phyloP scores from a whole-genome alignment of 2,888 invertebrate genomes.

The Trissolcus japonicus region DNA sequence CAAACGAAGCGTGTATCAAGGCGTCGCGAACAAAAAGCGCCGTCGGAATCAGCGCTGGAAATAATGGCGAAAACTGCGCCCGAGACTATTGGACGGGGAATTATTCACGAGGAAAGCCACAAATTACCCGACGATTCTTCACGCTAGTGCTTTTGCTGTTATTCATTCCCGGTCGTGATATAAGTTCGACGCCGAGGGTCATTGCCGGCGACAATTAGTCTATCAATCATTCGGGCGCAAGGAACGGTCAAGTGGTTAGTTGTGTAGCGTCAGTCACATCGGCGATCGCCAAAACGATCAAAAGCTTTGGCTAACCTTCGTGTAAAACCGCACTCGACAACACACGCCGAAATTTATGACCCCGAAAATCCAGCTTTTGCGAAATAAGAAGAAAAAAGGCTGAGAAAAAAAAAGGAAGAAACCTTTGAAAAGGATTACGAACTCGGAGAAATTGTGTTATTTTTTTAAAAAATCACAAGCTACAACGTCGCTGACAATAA shows the following conservation, averaged over 20 bases:
- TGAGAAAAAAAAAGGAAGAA: not conserved
- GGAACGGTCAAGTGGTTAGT: slow-evolving; percentile 75
- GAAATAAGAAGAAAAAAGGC: slow-evolving; percentile 13
- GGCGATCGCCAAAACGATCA: slow-evolving; percentile 69
- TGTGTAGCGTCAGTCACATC: slow-evolving; percentile 75
- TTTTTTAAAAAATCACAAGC: slow-evolving; percentile 1
- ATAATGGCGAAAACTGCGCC: slow-evolving; percentile 22
- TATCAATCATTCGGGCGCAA: slow-evolving; percentile 70
- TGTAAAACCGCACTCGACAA: slow-evolving; percentile 68
- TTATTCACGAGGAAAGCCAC: slow-evolving; percentile 54
- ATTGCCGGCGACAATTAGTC: slow-evolving; percentile 69
- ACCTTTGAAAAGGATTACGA: slow-evolving; percentile 6
- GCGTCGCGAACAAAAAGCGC: slow-evolving; percentile 16
- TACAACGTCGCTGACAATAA: too few relatives aligned
- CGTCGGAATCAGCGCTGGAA: slow-evolving; percentile 12
- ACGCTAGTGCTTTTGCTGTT: slow-evolving; percentile 39
- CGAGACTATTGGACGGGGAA: slow-evolving; percentile 17
- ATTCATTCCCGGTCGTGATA: slow-evolving; percentile 42
- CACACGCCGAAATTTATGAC: slow-evolving; percentile 48
- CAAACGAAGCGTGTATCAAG: slow-evolving; percentile 27
- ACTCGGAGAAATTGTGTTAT: slow-evolving; percentile 34
- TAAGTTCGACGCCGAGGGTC: slow-evolving; percentile 44
- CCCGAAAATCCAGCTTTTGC: slow-evolving; percentile 50
- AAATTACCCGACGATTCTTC: slow-evolving; percentile 48
- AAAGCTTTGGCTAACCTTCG: slow-evolving; percentile 74